Evolutionary conservation across 1,140 invertebrate genomes (phyloP).

Genomic region (Megathymus violae): DNA sequence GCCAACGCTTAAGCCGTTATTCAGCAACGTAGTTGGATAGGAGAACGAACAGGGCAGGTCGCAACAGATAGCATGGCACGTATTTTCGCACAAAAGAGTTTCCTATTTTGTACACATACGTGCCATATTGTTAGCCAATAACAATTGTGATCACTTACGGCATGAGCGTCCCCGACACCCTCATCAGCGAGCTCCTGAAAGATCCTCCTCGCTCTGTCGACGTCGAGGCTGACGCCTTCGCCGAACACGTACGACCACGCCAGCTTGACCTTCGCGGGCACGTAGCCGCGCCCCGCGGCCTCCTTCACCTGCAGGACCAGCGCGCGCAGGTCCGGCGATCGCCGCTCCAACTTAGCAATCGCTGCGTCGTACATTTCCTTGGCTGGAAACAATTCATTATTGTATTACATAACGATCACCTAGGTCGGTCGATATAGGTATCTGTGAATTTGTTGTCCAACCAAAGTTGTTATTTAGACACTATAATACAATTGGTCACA

Average conservation of each 20-base stretch:
- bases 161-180: slow-evolving; percentile 94
- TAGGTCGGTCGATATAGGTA: slow-evolving; percentile 24
- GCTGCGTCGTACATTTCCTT: slow-evolving; percentile 88
- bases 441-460: too few species aligned
- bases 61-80: too few species aligned
- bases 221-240: slow-evolving; percentile 88
- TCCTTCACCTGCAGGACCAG: slow-evolving; percentile 88
- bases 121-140: too few species aligned
- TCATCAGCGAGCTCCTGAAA: slow-evolving; percentile 91
- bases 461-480: too few species aligned
- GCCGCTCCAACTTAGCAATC: slow-evolving; percentile 86
- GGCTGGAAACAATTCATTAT: slow-evolving; percentile 81
- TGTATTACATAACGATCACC: slow-evolving; percentile 31
- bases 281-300: slow-evolving; percentile 92
- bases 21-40: too few species aligned
- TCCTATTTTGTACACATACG: too few species aligned
- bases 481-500: too few species aligned
- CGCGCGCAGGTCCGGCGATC: slow-evolving; percentile 85
- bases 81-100: too few species aligned
- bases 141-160: slow-evolving; percentile 86
- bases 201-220: slow-evolving; percentile 89
- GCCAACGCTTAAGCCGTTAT: too few species aligned
- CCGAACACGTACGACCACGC: slow-evolving; percentile 96
- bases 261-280: slow-evolving; percentile 90
- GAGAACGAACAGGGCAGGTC: too few species aligned